Evolutionary conservation across 2,113 vertebrate genomes (phyloP), one percentile per base, ranked within the genome.

Genomic region (Austrofundulus limnaeus): DNA sequence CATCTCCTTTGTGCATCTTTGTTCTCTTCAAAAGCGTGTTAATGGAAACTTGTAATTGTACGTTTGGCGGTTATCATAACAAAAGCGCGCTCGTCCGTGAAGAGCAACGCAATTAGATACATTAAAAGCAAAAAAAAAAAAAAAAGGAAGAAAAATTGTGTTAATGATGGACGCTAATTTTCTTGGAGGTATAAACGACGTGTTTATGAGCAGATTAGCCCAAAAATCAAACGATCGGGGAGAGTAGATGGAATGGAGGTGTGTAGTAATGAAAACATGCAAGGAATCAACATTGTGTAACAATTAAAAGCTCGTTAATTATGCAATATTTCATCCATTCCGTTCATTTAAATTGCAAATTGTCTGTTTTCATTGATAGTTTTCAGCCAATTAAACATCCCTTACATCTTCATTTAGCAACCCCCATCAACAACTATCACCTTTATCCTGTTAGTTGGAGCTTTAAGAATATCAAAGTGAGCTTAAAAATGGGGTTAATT

Each of bases 1-100:
- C 67, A 10, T 70, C 62, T 81, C 72, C 61, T 78, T 72, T 73
- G 72, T 73, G 19, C 23, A 51, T 58, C 41, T 13, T 8, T 4
- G 5, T 52, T 70, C 72, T 31, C 66, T 69, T 83, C 72, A 66
- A 75, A 79, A 28, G 63, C 48, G 62, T 16, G 56, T 46, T 77
- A 81, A 85, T 77, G 50, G 70, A 60, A n/a, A 70, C 77, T 79
- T 55, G 77, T 80, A 87, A 87, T 88, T 79, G 81, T 66, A 78
- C 14, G 61, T 87, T 79, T 73, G 56, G 50, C 61, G 38, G 74
- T 61, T 75, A 57, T 77, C 39, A 67, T 63, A 79, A 90, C 75
- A 85, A 81, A 85, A 72, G 23, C 8, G 31, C 61, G 70, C 74
- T 80, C 67, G 56, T 80, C 75, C 41, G 61, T 60, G 61, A 54